phyloP scores from a whole-genome alignment of 2,797 vertebrate species.

The Mus spretus region DNA sequence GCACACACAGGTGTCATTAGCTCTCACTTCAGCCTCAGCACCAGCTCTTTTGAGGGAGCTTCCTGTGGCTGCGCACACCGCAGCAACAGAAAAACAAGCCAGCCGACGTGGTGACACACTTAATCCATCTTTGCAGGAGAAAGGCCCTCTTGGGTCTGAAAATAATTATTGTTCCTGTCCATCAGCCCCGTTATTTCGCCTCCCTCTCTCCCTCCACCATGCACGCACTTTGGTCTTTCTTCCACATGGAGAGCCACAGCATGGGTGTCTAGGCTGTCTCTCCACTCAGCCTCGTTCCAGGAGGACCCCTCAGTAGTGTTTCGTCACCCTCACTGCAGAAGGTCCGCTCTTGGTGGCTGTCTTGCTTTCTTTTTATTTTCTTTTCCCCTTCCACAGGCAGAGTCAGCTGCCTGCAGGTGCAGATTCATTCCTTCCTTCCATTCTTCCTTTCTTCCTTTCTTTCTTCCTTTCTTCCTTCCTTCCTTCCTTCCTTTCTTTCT shows the following conservation, averaged over 20 bases:
- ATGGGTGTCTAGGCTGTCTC: background rate
- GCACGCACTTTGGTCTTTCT: background rate
- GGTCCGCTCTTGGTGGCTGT: background rate
- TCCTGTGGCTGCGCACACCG: background rate
- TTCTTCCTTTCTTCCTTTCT: no score
- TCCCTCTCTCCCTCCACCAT: background rate
- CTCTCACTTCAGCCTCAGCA: background rate
- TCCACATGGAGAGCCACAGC: background rate
- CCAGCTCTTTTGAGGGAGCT: background rate
- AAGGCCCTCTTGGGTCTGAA: conserved; percentile 65
- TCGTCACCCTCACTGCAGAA: background rate
- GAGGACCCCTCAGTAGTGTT: fast-evolving
- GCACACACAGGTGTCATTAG: background rate
- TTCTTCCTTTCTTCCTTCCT: no score
- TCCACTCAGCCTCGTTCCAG: background rate
- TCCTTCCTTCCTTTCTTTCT: no score
- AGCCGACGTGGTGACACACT: conserved; percentile 25
- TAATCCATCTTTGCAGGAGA: conserved; percentile 53
- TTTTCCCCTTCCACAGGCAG: background rate
- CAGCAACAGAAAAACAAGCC: conserved; percentile 17
- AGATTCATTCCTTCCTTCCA: background rate
- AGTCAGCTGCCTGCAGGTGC: conserved; percentile 77
- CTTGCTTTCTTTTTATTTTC: conserved; percentile 13
- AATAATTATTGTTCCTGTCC: conserved; percentile 51
- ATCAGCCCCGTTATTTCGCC: background rate